Evolutionary conservation across 2,888 invertebrate species (phyloP).

Genomic region (Lysandra coridon): DNA sequence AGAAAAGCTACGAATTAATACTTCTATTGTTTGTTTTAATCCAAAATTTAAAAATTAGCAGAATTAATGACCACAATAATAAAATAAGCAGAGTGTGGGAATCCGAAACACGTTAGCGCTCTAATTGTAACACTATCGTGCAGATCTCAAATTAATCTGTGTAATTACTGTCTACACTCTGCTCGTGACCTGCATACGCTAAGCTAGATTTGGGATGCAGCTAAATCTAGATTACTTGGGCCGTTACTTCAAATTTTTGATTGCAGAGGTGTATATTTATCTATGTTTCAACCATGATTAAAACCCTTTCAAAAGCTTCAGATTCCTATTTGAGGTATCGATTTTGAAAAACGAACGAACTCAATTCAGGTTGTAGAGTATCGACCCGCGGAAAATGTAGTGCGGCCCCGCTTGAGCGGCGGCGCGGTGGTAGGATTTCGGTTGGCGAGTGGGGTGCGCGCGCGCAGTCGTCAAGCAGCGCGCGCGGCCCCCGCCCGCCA

Average conservation of each 20-base stretch:
- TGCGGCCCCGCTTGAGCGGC: constrained; percentile 57
- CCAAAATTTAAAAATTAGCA: background rate
- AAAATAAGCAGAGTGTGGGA: constrained; percentile 3
- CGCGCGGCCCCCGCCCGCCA: constrained; percentile 71
- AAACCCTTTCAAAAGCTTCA: background rate
- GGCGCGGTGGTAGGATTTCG: constrained; percentile 74
- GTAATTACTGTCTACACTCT: background rate
- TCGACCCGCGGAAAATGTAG: background rate
- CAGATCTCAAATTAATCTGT: background rate
- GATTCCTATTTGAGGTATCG: too few species aligned
- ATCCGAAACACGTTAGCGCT: background rate
- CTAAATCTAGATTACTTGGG: background rate
- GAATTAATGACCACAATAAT: background rate
- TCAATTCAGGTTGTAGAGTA: background rate
- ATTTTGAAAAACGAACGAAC: background rate
- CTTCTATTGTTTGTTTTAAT: background rate
- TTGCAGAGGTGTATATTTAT: background rate
- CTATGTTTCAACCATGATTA: too few species aligned
- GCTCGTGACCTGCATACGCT: background rate
- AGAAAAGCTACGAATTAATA: background rate
- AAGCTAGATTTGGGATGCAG: background rate
- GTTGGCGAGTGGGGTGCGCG: constrained; percentile 79
- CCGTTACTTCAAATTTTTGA: background rate
- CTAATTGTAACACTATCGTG: background rate
- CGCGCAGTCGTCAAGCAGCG: constrained; percentile 68